A percentile compares a stretch with the other conserved stretches of the same genome.
phyloP scores from a whole-genome alignment of 2,888 invertebrate genomes.

The Orthonychiurus folsomi region DNA sequence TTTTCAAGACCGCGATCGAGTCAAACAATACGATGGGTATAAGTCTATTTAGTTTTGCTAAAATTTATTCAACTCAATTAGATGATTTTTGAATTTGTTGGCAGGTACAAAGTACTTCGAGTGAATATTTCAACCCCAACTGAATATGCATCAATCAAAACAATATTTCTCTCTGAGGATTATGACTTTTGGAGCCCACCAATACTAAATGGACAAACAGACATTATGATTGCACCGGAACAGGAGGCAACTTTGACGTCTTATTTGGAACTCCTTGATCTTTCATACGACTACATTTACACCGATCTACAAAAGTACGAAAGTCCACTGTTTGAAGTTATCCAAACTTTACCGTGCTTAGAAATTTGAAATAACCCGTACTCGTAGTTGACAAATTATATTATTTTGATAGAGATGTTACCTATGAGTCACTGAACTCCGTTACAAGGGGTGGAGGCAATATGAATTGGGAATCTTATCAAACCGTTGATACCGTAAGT shows the following conservation, averaged over 20 bases:
- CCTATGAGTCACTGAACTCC: background rate
- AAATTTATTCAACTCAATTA: background rate
- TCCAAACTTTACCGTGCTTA: too few species aligned
- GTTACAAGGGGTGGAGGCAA: background rate
- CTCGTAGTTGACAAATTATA: background rate
- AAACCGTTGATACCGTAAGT: conserved; percentile 12
- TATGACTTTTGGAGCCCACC: conserved; percentile 56
- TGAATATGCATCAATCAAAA: conserved; percentile 30
- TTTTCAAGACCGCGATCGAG: conserved; percentile 20
- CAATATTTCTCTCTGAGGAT: conserved; percentile 43
- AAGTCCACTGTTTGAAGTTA: too few species aligned
- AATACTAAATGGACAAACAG: conserved; percentile 52
- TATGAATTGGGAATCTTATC: conserved; percentile 13
- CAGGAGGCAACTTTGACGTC: conserved; percentile 33
- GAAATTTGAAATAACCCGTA: too few species aligned
- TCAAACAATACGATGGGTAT: conserved; percentile 35
- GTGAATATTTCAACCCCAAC: conserved; percentile 25
- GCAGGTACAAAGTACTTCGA: conserved; percentile 35
- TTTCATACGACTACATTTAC: conserved; percentile 29
- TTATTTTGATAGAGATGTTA: background rate
- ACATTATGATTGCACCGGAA: conserved; percentile 63
- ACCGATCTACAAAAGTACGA: conserved; percentile 9
- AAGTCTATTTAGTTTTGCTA: background rate
- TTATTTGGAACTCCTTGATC: conserved; percentile 27
- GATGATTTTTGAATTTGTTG: background rate